A percentile compares a stretch with the other conserved stretches of the same genome.
phyloP scores from a whole-genome alignment of 1,140 invertebrate genomes.

The Orussus abietinus region DNA sequence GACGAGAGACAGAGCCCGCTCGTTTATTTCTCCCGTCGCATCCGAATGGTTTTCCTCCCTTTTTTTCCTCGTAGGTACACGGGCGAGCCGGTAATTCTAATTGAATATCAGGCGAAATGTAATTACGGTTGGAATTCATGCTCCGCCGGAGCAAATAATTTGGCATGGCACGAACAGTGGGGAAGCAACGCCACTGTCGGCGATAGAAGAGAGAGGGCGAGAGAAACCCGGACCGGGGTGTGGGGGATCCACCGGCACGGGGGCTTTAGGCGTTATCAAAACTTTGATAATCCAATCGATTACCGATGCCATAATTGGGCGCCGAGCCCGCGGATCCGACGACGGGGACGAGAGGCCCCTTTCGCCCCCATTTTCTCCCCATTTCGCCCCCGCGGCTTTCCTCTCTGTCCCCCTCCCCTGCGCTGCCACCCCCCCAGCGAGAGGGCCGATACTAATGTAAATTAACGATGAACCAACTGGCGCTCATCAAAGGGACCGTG shows the following conservation, averaged over 20 bases:
- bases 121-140: conserved; percentile 55
- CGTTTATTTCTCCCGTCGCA: too few species aligned
- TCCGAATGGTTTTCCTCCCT: too few species aligned
- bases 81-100: conserved; percentile 46
- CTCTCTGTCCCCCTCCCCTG: too few species aligned
- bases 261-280: conserved; percentile 41
- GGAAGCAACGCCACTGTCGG: conserved; percentile 9
- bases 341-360: too few species aligned
- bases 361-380: too few species aligned
- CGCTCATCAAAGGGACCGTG: conserved; percentile 32
- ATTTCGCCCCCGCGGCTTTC: conserved; percentile 18
- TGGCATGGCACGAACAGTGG: conserved; percentile 45
- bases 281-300: conserved; percentile 43
- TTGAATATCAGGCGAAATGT: conserved; percentile 55
- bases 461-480: conserved; percentile 39
- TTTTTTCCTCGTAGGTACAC: too few species aligned
- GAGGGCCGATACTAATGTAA: conserved; percentile 24
- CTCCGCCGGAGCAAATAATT: conserved; percentile 54
- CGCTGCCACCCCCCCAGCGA: conserved; percentile 14
- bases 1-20: too few species aligned
- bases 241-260: conserved; percentile 24
- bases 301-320: conserved; percentile 39
- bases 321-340: conserved; percentile 3
- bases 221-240: conserved; percentile 13
- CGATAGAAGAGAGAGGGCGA: conserved; percentile 19